Conservation (phyloP, 1,140 invertebrate species). For the Limonius californicus region DNA sequence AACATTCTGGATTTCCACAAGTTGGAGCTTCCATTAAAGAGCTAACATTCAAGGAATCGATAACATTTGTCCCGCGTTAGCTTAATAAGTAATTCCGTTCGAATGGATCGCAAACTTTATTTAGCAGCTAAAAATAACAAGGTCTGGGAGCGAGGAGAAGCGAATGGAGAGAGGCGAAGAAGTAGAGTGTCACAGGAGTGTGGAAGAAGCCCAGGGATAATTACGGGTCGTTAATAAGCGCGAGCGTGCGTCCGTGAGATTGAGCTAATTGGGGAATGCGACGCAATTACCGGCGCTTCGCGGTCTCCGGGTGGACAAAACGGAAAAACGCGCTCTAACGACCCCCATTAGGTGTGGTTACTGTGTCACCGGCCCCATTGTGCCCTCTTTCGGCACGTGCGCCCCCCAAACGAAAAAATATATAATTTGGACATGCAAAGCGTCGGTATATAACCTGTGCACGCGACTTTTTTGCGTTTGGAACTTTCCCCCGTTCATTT, state of each 20-base stretch:
- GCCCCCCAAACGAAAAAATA: not conserved
- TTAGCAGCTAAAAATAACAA: no score
- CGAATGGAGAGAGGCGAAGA: not conserved
- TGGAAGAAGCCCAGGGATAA: constrained; percentile 4
- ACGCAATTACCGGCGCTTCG: constrained; percentile 25
- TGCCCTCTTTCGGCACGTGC: not conserved
- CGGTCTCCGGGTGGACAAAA: constrained; percentile 18
- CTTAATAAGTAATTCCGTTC: no score
- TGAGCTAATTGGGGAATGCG: constrained; percentile 31
- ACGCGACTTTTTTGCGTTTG: no score
- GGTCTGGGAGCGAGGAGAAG: no score
- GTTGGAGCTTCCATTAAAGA: no score
- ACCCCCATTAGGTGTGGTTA: constrained; percentile 30
- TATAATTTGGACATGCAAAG: not conserved
- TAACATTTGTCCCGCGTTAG: no score
- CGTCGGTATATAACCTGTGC: no score
- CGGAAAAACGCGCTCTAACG: constrained; percentile 8
- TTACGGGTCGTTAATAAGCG: constrained; percentile 27
- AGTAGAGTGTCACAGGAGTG: constrained; percentile 7
- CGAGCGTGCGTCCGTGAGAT: constrained; percentile 23
- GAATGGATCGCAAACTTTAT: no score
- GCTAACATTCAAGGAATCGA: no score
- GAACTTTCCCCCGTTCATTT: no score
- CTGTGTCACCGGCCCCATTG: constrained; percentile 20
- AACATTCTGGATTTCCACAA: no score